Conservation (phyloP, 2,888 invertebrate species). For the Brachyptera risi region DNA sequence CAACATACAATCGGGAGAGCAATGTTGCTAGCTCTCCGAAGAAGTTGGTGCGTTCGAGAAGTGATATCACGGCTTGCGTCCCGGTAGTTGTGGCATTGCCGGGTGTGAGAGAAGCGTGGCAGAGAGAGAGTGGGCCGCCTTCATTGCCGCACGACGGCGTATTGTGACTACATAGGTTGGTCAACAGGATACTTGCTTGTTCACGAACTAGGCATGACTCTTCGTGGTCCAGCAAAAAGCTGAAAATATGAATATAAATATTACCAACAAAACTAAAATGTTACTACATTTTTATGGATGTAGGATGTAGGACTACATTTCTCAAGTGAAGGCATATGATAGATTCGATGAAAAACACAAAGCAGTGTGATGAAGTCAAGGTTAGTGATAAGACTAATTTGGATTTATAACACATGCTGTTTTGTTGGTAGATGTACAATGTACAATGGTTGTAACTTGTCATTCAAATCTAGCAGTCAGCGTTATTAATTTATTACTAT, state of each 20-base stretch:
- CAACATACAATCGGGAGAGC: constrained; percentile 23
- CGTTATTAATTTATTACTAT: too few relatives aligned
- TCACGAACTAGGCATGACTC: constrained; percentile 54
- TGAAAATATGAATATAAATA: constrained; percentile 38
- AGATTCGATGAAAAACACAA: too few relatives aligned
- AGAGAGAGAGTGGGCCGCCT: not conserved
- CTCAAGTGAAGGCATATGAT: too few relatives aligned
- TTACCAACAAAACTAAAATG: too few relatives aligned
- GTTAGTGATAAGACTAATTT: too few relatives aligned
- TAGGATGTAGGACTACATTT: too few relatives aligned
- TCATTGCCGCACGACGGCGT: constrained; percentile 1
- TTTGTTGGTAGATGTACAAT: too few relatives aligned
- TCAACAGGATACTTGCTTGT: constrained; percentile 51
- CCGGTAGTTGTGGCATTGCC: constrained; percentile 5
- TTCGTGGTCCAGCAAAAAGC: constrained; percentile 45
- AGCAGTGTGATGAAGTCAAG: too few relatives aligned
- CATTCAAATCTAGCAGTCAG: too few relatives aligned
- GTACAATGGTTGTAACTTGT: too few relatives aligned
- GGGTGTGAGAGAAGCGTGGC: not conserved
- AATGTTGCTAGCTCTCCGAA: constrained; percentile 21
- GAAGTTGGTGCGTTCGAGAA: constrained; percentile 24
- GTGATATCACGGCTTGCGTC: constrained; percentile 8
- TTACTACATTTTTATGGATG: too few relatives aligned
- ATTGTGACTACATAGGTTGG: constrained; percentile 42
- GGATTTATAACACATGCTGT: too few relatives aligned